Conservation (phyloP, 2,113 vertebrate species). For the mouse (Mus musculus) region GRCm39 chr12:70896001-70896500, state of each 20-base stretch:
- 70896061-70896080: neutral
- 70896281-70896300: neutral
- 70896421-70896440: neutral
- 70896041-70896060: neutral
- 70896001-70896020: conserved; percentile 25
- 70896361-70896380: neutral
- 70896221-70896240: neutral
- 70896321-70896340: neutral
- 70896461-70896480: neutral
- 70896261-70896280: neutral
- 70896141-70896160: conserved; percentile 38
- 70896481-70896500: neutral
- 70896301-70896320: neutral
- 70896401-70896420: neutral
- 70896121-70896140: conserved; percentile 36
- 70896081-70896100: neutral
- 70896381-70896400: neutral
- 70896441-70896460: neutral
- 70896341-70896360: neutral
- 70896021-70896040: conserved; percentile 27
- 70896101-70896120: neutral
- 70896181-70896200: neutral
- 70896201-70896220: conserved; percentile 32
- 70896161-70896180: conserved; percentile 55
- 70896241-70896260: neutral